A percentile compares a stretch with the other conserved stretches of the same genome.
Conservation (phyloP, 2,888 invertebrate genomes). For the Caenorhabditis wallacei region DNA sequence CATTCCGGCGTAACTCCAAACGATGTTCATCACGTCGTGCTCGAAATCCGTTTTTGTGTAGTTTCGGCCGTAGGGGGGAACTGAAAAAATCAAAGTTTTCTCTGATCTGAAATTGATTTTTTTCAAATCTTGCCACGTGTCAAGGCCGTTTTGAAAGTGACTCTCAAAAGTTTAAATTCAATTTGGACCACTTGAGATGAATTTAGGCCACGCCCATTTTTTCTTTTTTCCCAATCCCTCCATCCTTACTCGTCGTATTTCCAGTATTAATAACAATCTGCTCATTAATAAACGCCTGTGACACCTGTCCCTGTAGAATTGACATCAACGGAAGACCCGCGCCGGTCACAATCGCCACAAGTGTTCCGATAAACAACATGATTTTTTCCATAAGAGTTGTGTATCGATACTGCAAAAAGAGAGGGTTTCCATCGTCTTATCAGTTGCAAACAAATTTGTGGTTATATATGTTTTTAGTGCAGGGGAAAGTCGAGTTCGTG, state of each 20-base stretch:
- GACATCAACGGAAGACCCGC: constrained; percentile 76
- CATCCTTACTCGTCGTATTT: constrained; percentile 19
- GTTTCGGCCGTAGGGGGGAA: constrained; percentile 38
- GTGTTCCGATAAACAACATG: constrained; percentile 69
- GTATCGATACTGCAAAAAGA: constrained; percentile 78
- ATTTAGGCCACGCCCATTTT: background rate
- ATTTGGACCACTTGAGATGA: too few relatives aligned
- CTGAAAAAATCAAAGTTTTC: constrained; percentile 13
- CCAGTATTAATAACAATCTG: constrained; percentile 57
- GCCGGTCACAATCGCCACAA: constrained; percentile 72
- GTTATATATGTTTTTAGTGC: constrained; percentile 27
- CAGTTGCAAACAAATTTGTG: constrained; percentile 9
- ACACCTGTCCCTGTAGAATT: constrained; percentile 73
- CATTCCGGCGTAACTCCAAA: constrained; percentile 73
- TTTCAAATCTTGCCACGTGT: too few relatives aligned
- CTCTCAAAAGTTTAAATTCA: too few relatives aligned
- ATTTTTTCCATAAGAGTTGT: constrained; percentile 67
- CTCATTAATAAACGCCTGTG: constrained; percentile 73
- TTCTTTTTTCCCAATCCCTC: background rate
- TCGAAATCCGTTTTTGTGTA: constrained; percentile 63
- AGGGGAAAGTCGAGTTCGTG: background rate
- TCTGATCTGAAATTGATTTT: background rate
- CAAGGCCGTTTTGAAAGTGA: too few relatives aligned
- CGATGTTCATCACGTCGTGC: constrained; percentile 72
- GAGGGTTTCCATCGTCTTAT: constrained; percentile 11